These are phyloP conservation scores for Dromococcyx pavoninus DNA, from an alignment of 2,797 vertebrate species.

Conservation along the genomic window DNA sequence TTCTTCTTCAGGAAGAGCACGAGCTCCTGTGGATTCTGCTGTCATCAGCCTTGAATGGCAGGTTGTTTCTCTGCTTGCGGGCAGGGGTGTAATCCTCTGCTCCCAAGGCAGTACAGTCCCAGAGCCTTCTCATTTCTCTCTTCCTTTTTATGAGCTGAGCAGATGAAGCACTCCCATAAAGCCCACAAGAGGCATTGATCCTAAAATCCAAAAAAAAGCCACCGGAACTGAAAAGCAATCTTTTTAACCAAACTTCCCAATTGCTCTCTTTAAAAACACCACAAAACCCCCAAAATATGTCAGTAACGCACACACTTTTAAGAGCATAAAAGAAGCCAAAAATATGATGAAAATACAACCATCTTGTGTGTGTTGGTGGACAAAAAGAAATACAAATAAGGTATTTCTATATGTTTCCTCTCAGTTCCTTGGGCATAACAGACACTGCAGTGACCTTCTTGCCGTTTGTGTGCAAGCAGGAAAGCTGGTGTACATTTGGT, in stretches of 20 bases:
- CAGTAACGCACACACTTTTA: background rate
- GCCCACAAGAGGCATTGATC: background rate
- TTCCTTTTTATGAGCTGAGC: background rate
- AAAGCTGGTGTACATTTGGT: background rate
- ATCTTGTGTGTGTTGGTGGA: background rate
- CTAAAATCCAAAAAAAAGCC: background rate
- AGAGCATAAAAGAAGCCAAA: background rate
- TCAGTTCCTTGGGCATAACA: background rate
- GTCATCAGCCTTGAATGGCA: background rate
- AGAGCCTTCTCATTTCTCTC: background rate
- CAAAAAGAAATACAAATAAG: background rate
- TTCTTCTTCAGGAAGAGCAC: background rate
- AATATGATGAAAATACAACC: background rate
- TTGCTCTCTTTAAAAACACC: background rate
- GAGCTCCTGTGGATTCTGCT: background rate
- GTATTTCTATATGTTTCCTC: background rate
- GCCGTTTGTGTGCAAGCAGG: background rate
- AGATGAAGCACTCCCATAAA: background rate
- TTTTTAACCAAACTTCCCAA: background rate
- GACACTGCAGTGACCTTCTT: background rate
- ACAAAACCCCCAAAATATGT: background rate
- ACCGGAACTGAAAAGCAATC: background rate
- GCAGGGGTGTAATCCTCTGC: fast-evolving
- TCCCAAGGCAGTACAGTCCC: background rate
- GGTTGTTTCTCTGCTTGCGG: background rate